Evolutionary conservation across 2,888 invertebrate species (phyloP).

Genomic region (Diaperis boleti): DNA sequence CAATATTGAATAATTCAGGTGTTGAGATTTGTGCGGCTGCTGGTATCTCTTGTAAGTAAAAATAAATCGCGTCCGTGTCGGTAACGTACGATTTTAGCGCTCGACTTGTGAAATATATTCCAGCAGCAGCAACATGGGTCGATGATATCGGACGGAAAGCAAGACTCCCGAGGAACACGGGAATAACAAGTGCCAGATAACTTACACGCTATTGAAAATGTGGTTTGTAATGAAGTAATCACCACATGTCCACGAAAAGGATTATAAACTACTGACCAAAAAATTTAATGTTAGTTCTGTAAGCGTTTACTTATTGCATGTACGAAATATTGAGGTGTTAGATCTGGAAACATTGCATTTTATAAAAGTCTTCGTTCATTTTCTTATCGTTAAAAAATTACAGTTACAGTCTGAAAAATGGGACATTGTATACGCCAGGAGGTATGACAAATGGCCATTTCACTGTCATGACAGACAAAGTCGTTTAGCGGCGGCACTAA

Average conservation of each 20-base stretch:
- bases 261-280: no score
- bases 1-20: slow-evolving; percentile 33
- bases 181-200: slow-evolving; percentile 43
- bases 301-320: no score
- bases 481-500: no score
- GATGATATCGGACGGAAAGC: slow-evolving; percentile 42
- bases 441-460: no score
- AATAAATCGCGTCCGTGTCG: slow-evolving; percentile 36
- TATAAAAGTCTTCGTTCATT: no score
- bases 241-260: not conserved
- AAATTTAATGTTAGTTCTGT: no score
- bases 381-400: no score
- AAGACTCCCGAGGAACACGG: slow-evolving; percentile 36
- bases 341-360: no score
- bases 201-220: slow-evolving; percentile 42
- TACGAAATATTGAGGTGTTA: no score
- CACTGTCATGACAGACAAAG: no score
- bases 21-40: slow-evolving; percentile 20
- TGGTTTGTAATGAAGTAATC: slow-evolving; percentile 25
- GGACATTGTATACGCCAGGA: no score
- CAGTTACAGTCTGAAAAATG: no score
- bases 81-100: slow-evolving; percentile 40
- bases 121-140: slow-evolving; percentile 43
- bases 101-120: slow-evolving; percentile 37
- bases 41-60: slow-evolving; percentile 22